Evolutionary conservation across 2,797 vertebrate genomes (phyloP).

Genomic region (Sitta carolinensis): DNA sequence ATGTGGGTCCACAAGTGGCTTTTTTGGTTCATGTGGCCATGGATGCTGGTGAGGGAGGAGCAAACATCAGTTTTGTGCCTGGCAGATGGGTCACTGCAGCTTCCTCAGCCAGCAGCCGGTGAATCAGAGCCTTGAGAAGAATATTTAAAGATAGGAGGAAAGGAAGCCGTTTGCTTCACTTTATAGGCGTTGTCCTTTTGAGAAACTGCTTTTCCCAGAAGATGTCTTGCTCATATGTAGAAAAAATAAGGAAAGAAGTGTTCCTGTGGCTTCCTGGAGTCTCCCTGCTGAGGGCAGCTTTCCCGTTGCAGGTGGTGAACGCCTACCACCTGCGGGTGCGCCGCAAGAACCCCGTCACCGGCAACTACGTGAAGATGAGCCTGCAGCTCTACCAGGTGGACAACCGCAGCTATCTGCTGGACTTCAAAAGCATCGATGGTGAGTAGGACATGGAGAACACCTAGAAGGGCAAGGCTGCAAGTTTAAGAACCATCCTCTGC

Average conservation of each 20-base stretch:
- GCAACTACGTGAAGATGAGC: constrained; percentile 98
- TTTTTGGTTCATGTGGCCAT: background rate
- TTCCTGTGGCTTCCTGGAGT: background rate
- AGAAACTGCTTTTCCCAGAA: background rate
- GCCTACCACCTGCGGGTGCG: constrained; percentile 94
- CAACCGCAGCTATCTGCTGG: constrained; percentile 94
- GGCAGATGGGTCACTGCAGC: background rate
- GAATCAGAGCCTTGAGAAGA: background rate
- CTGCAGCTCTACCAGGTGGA: constrained; percentile 98
- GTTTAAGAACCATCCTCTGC: background rate
- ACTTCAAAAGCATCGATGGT: constrained; percentile 99
- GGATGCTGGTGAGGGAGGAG: background rate
- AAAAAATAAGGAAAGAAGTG: background rate
- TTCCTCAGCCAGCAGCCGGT: background rate
- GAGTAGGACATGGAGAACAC: background rate
- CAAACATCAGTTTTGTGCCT: background rate
- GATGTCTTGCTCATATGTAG: background rate
- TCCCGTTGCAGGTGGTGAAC: constrained; percentile 87
- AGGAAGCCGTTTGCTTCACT: background rate
- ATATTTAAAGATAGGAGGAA: background rate
- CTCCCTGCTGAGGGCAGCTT: constrained; percentile 24
- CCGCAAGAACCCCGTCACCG: constrained; percentile 94
- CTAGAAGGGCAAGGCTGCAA: background rate
- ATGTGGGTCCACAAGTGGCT: rapidly evolving
- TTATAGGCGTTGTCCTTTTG: background rate